Evolutionary conservation across 2,113 vertebrate species (phyloP).

Genomic region (Triplophysa dalaica): DNA sequence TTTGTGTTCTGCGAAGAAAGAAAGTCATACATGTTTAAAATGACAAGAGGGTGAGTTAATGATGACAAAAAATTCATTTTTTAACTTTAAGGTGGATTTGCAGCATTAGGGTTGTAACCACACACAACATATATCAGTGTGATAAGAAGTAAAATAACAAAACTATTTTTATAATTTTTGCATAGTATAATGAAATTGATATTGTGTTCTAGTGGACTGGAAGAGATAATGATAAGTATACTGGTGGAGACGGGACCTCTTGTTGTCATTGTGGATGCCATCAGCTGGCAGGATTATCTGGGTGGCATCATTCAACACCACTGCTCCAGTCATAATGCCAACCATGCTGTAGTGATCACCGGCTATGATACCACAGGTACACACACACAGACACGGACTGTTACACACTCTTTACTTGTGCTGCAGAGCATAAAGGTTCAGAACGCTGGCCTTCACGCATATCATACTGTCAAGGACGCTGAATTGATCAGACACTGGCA

Average conservation of each 20-base stretch:
- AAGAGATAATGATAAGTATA: conserved; percentile 82
- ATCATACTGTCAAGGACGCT: conserved; percentile 20
- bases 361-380: conserved; percentile 87
- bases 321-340: conserved; percentile 86
- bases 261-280: conserved; percentile 82
- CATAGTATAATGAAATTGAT: neutral
- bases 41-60: too few species aligned
- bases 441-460: conserved; percentile 32
- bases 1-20: too few species aligned
- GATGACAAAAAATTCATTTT: too few species aligned
- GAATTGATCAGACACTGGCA: conserved; percentile 25
- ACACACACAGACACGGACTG: conserved; percentile 30
- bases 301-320: conserved; percentile 93
- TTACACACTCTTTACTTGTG: conserved; percentile 40
- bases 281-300: conserved; percentile 95
- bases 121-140: too few species aligned
- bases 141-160: too few species aligned
- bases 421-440: conserved; percentile 49
- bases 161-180: neutral
- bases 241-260: conserved; percentile 83
- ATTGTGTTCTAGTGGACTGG: conserved; percentile 67
- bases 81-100: too few species aligned
- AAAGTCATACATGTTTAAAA: too few species aligned
- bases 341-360: conserved; percentile 87
- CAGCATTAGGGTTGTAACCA: too few species aligned